Evolutionary conservation across 2,888 invertebrate genomes (phyloP).

Genomic region (Ceratothoa steindachneri): DNA sequence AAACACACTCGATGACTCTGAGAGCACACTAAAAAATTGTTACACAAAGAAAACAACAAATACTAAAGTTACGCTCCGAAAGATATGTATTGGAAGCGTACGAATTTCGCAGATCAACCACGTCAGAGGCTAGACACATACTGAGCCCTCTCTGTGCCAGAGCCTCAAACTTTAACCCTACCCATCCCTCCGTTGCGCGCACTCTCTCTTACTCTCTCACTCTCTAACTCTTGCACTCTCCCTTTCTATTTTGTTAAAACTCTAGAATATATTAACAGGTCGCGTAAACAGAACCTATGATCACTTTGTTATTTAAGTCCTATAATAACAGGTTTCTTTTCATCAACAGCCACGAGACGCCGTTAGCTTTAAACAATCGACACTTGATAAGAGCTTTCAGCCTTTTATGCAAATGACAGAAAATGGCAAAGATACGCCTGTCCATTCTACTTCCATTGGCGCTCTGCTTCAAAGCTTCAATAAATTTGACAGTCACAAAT

Average conservation of each 20-base stretch:
- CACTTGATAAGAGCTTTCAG: no score
- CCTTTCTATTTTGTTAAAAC: not conserved
- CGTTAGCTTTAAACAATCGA: no score
- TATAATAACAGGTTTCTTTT: no score
- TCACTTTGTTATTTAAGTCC: no score
- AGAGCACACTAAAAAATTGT: not conserved
- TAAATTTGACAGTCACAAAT: no score
- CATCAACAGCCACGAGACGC: no score
- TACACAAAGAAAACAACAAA: not conserved
- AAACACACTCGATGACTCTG: not conserved
- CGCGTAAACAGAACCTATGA: no score
- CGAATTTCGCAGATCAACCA: not conserved
- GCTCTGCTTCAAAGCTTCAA: no score
- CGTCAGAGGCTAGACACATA: not conserved
- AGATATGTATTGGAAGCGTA: not conserved
- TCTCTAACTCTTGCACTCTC: not conserved
- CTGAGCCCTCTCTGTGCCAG: not conserved
- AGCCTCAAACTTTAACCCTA: not conserved
- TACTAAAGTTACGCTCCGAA: not conserved
- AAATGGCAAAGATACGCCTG: no score
- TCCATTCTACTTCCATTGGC: no score
- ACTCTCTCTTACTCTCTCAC: slow-evolving; percentile 3
- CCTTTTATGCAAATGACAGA: no score
- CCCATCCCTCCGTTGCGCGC: not conserved
- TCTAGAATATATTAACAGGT: no score